phyloP scores from a whole-genome alignment of 2,888 invertebrate species.

The Cepaea hortensis region DNA sequence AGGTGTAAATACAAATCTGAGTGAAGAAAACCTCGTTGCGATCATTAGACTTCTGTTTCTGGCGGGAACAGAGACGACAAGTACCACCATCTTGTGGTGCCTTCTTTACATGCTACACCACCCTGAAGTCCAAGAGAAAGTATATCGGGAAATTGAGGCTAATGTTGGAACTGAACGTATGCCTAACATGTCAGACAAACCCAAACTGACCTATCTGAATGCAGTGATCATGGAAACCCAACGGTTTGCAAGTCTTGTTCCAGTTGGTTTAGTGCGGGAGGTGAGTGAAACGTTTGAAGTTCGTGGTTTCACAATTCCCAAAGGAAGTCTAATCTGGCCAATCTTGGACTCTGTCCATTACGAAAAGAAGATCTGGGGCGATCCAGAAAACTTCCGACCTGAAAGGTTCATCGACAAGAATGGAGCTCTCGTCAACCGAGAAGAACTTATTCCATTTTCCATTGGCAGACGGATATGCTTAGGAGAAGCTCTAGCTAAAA shows the following conservation, averaged over 20 bases:
- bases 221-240: conserved; percentile 47
- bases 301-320: conserved; percentile 43
- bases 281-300: conserved; percentile 12
- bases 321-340: conserved; percentile 42
- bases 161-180: conserved; percentile 33
- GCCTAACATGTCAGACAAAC: conserved; percentile 28
- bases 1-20: not conserved
- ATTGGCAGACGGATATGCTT: conserved; percentile 45
- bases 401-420: conserved; percentile 47
- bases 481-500: conserved; percentile 39
- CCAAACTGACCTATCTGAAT: conserved; percentile 32
- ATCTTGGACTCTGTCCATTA: conserved; percentile 41
- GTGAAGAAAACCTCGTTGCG: not conserved
- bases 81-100: conserved; percentile 24
- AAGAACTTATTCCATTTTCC: conserved; percentile 42
- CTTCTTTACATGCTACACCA: conserved; percentile 25
- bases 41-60: conserved; percentile 29
- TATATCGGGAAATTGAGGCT: conserved; percentile 36
- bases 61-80: conserved; percentile 27
- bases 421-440: conserved; percentile 26
- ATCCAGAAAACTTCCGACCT: conserved; percentile 50
- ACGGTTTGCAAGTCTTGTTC: conserved; percentile 42
- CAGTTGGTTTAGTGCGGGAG: conserved; percentile 33
- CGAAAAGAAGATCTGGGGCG: conserved; percentile 47
- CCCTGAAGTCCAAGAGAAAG: conserved; percentile 31